phyloP scores from a whole-genome alignment of 1,140 invertebrate genomes.

The Drepana arcuata region DNA sequence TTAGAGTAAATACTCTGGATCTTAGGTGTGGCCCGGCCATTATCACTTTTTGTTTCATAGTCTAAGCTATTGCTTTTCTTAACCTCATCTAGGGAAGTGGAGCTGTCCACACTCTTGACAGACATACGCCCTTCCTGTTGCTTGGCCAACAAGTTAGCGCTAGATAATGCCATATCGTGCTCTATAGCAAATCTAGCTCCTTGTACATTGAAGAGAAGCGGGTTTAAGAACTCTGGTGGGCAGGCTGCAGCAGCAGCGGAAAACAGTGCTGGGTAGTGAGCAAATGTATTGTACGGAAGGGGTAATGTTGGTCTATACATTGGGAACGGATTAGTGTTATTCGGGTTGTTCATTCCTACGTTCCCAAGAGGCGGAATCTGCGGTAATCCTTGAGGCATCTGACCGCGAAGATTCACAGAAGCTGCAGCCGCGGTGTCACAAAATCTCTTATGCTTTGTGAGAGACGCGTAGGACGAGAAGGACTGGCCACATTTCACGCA shows the following conservation, averaged over 20 bases:
- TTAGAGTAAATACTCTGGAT: slow-evolving; percentile 60
- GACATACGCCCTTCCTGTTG: slow-evolving; percentile 57
- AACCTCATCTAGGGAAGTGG: slow-evolving; percentile 44
- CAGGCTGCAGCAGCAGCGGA: slow-evolving; percentile 59
- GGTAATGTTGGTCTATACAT: slow-evolving; percentile 75
- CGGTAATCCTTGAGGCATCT: slow-evolving; percentile 62
- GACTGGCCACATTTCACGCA: slow-evolving; percentile 94
- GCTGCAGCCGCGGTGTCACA: slow-evolving; percentile 78
- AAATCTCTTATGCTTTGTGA: slow-evolving; percentile 88
- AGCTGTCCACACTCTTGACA: slow-evolving; percentile 58
- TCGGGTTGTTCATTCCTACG: slow-evolving; percentile 68
- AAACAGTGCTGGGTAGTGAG: slow-evolving; percentile 75
- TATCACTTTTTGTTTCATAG: slow-evolving; percentile 31
- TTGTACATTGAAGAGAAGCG: slow-evolving; percentile 71
- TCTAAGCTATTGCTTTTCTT: slow-evolving; percentile 48
- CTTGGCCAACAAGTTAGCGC: slow-evolving; percentile 45
- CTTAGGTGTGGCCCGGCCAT: slow-evolving; percentile 50
- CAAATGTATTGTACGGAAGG: slow-evolving; percentile 75
- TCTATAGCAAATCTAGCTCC: slow-evolving; percentile 59
- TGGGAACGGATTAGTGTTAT: slow-evolving; percentile 76
- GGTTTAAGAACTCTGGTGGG: slow-evolving; percentile 70
- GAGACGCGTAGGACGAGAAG: slow-evolving; percentile 89
- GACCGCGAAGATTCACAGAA: slow-evolving; percentile 58
- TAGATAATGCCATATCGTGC: slow-evolving; percentile 51
- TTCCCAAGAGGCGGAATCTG: slow-evolving; percentile 65